phyloP scores from a whole-genome alignment of 2,888 invertebrate species.

The Pheosia tremula region DNA sequence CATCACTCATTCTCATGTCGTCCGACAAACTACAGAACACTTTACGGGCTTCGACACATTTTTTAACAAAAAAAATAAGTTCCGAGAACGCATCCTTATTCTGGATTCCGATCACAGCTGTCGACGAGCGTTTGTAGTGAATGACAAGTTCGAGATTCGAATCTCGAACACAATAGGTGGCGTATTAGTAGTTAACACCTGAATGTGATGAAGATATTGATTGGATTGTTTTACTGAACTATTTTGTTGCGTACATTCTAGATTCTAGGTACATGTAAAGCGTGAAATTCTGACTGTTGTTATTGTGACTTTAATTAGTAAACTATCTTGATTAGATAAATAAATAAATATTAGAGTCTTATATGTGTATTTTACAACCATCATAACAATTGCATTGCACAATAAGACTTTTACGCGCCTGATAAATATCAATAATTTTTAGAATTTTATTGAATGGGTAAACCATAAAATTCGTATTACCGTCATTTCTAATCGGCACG shows the following conservation, averaged over 20 bases:
- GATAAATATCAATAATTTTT: too few species aligned
- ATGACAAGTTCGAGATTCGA: slow-evolving; percentile 57
- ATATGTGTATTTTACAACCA: too few species aligned
- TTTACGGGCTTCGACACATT: slow-evolving; percentile 67
- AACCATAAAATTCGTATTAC: too few species aligned
- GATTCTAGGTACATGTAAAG: too few species aligned
- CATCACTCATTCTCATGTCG: slow-evolving; percentile 50
- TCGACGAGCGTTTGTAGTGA: slow-evolving; percentile 39
- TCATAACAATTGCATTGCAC: too few species aligned
- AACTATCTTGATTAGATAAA: too few species aligned
- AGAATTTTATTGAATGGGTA: too few species aligned
- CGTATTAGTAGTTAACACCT: slow-evolving; percentile 37
- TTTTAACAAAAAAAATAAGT: slow-evolving; percentile 50
- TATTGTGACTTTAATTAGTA: too few species aligned
- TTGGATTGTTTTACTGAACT: background rate
- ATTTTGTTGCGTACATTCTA: too few species aligned
- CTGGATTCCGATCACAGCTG: slow-evolving; percentile 64
- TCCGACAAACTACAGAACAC: slow-evolving; percentile 45
- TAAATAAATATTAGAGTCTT: too few species aligned
- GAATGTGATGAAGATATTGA: background rate
- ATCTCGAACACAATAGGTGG: slow-evolving; percentile 53
- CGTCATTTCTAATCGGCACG: background rate
- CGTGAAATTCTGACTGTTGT: too few species aligned
- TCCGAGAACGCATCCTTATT: slow-evolving; percentile 55
- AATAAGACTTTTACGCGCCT: too few species aligned